A percentile compares a stretch with the other conserved stretches of the same genome.
These are phyloP conservation scores for Orcinus orca DNA, from an alignment of 2,113 vertebrate species.

Conservation along the genomic window DNA sequence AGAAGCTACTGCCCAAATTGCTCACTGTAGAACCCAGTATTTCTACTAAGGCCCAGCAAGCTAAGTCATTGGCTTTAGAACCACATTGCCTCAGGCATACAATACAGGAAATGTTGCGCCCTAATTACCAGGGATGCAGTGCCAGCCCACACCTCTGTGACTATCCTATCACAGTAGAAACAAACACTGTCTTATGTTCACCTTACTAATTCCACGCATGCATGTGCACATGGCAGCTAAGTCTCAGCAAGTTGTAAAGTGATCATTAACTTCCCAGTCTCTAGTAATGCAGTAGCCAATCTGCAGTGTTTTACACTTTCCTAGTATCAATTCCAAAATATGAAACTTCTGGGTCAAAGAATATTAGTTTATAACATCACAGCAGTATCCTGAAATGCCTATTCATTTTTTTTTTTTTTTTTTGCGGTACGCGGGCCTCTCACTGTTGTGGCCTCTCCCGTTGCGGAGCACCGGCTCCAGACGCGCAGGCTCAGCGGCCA, in stretches of 20 bases:
- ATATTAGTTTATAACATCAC: neutral
- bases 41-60: neutral
- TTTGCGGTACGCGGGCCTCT: too few species aligned
- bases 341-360: neutral
- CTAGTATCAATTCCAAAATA: neutral
- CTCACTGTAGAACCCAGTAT: neutral
- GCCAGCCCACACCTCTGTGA: neutral
- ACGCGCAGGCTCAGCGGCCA: too few species aligned
- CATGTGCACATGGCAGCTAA: neutral
- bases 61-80: neutral
- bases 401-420: neutral
- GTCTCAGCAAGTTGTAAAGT: neutral
- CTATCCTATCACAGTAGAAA: neutral
- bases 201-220: neutral
- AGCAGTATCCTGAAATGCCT: neutral
- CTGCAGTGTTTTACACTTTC: neutral
- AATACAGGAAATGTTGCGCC: neutral
- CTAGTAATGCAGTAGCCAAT: neutral
- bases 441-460: too few species aligned
- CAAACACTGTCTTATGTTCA: neutral
- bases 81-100: neutral
- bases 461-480: too few species aligned
- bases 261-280: neutral
- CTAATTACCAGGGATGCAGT: too few species aligned
- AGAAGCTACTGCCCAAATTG: neutral